A percentile compares a stretch with the other conserved stretches of the same genome.
phyloP scores from a whole-genome alignment of 2,113 vertebrate genomes.

The Ellobius talpinus region DNA sequence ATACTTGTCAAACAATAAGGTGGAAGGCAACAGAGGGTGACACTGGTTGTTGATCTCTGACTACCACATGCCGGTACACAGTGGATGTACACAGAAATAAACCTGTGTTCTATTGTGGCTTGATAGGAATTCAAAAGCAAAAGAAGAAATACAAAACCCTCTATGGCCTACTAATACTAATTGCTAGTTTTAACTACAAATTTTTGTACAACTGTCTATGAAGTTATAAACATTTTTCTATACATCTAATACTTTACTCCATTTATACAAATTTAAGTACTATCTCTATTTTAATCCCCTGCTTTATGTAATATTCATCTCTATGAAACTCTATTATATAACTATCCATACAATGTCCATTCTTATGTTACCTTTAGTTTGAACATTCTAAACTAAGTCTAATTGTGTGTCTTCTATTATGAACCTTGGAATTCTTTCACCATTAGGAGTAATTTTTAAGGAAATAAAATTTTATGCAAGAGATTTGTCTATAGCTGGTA shows the following conservation, averaged over 20 bases:
- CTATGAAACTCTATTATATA: slow-evolving; percentile 23
- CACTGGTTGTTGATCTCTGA: background rate
- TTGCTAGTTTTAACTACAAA: background rate
- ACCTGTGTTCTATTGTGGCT: background rate
- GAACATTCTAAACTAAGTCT: slow-evolving; percentile 23
- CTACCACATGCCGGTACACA: no score
- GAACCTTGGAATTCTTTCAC: background rate
- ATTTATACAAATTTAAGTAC: background rate
- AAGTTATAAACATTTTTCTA: slow-evolving; percentile 22
- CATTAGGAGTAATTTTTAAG: background rate
- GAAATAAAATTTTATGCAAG: slow-evolving; percentile 3
- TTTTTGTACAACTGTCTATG: background rate
- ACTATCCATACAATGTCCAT: background rate
- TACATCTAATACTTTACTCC: background rate
- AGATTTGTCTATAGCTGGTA: background rate
- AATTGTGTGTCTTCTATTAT: background rate
- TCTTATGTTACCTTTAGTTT: background rate
- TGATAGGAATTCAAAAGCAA: background rate
- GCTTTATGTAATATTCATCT: background rate
- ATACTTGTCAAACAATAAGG: background rate
- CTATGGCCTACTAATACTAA: background rate
- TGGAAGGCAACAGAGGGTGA: background rate
- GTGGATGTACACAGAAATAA: background rate
- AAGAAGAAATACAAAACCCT: slow-evolving; percentile 8
- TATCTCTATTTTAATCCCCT: slow-evolving; percentile 33